Evolutionary conservation across 2,888 invertebrate species (phyloP), one percentile per base, ranked within the genome.

Genomic region (Antheraea yamamai): DNA sequence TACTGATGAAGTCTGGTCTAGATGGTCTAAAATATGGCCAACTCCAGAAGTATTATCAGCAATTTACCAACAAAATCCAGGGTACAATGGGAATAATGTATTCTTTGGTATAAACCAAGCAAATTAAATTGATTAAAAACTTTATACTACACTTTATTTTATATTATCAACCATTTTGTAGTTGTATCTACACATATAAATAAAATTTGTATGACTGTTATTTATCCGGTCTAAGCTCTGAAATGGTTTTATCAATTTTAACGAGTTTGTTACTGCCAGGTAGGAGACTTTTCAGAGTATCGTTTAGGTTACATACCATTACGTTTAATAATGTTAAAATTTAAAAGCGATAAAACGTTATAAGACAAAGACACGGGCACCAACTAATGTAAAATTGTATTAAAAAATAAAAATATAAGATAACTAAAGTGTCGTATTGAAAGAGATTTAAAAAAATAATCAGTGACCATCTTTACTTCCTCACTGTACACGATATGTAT

Each of bases 401-500:
- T 20, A 14, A 55, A 55, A 20, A 55, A 55, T 6, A 55, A 52
- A 52, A 14, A 52, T 52, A 14, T 52, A 14, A 30, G 30, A 30
- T 58, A 58, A 55, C 20, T 55, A 61, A 64, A 64, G 64, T 66
- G 26, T 30, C 6, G 16, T 66, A 66, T 6, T 30, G 64, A 26
- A 16, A 61, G 61, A 61, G 23, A 61, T 8, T 10, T 61, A 20
- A 23, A 66, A 66, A 66, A 30, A 26, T 14, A 64, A 18, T 16
- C 64, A 66, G 0, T 16, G 16, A 1, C 14, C 8, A 66, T 6
- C 26, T 66, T 66, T 30, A 66, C 64, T 30, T 66, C 30, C 16
- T 66, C 64, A 66, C 30, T 66, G 64, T 66, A 66, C 64, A 66
- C 64, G 26, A 66, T 66, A 77, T 73, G 75, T 80, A 79, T 78